These are phyloP conservation scores for Grammomys surdaster DNA, from an alignment of 2,113 vertebrate species.

Conservation along the genomic window DNA sequence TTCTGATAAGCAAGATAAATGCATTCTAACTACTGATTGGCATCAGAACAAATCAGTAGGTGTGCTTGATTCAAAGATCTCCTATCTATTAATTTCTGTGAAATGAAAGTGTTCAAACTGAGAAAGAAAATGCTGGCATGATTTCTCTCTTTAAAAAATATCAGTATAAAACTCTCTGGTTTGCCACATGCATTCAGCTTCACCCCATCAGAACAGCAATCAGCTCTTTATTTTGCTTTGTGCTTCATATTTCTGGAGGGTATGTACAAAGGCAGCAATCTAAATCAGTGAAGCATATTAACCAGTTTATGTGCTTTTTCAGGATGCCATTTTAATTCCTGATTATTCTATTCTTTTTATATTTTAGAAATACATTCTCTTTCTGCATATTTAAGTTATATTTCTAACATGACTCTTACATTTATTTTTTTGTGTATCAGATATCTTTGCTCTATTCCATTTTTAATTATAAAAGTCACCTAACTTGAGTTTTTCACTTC, in stretches of 20 bases:
- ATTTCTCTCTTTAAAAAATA: conserved; percentile 28
- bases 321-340: conserved; percentile 44
- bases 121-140: conserved; percentile 70
- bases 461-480: conserved; percentile 28
- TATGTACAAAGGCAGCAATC: conserved; percentile 37
- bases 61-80: conserved; percentile 56
- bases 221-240: conserved; percentile 62
- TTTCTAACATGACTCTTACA: background rate
- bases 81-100: conserved; percentile 73
- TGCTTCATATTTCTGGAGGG: conserved; percentile 47
- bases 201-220: conserved; percentile 58
- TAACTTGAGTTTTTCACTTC: conserved; percentile 10
- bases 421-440: background rate
- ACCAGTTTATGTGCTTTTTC: background rate
- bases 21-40: conserved; percentile 65
- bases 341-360: background rate
- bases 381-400: conserved; percentile 32
- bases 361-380: conserved; percentile 48
- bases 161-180: conserved; percentile 69
- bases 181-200: conserved; percentile 41
- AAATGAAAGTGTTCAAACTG: conserved; percentile 66
- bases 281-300: conserved; percentile 57
- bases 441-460: background rate
- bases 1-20: conserved; percentile 70
- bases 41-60: conserved; percentile 73